phyloP scores from a whole-genome alignment of 2,113 vertebrate species.

The Pseudorasbora parva region DNA sequence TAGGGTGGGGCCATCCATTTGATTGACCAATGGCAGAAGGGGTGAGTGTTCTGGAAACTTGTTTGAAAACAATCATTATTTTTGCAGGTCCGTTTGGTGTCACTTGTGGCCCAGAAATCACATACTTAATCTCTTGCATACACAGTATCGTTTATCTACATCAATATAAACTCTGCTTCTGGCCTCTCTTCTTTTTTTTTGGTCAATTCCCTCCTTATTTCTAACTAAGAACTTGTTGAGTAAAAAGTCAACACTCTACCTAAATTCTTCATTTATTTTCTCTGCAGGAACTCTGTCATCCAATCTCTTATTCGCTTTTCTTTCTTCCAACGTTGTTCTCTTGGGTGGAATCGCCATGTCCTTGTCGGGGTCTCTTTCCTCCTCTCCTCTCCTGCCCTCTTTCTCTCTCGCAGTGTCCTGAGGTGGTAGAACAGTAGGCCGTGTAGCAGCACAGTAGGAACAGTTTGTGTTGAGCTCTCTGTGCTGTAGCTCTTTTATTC shows the following conservation, averaged over 20 bases:
- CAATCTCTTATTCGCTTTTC: slow-evolving; percentile 31
- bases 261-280: slow-evolving; percentile 54
- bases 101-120: slow-evolving; percentile 1
- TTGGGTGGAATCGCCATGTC: not conserved
- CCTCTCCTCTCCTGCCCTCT: slow-evolving; percentile 18
- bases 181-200: slow-evolving; percentile 9
- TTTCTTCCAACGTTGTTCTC: slow-evolving; percentile 29
- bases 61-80: slow-evolving; percentile 15
- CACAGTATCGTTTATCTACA: slow-evolving; percentile 23
- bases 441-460: slow-evolving; percentile 45
- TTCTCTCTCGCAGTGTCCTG: slow-evolving; percentile 23
- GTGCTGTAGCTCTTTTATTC: slow-evolving; percentile 31
- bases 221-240: slow-evolving; percentile 37
- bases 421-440: slow-evolving; percentile 44
- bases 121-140: not conserved
- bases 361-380: not conserved
- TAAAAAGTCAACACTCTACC: slow-evolving; percentile 50
- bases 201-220: slow-evolving; percentile 19
- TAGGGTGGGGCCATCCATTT: not conserved
- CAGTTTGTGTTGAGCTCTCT: slow-evolving; percentile 17
- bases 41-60: not conserved
- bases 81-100: slow-evolving; percentile 13
- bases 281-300: slow-evolving; percentile 53
- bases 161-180: slow-evolving; percentile 37
- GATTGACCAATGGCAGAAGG: not conserved